phyloP scores from a whole-genome alignment of 2,797 vertebrate species.

The Tragelaphus eurycerus region DNA sequence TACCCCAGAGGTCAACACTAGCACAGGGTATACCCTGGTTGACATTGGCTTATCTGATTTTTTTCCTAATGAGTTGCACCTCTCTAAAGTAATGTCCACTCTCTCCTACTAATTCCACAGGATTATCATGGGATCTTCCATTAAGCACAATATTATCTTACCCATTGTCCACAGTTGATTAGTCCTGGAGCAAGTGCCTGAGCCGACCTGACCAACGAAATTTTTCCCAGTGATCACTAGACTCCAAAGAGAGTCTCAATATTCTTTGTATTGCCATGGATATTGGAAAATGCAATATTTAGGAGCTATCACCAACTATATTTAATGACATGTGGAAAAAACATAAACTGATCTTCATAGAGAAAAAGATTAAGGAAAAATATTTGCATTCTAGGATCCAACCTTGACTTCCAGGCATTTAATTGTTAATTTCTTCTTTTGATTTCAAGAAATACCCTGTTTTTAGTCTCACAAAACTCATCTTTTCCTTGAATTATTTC shows the following conservation, averaged over 20 bases:
- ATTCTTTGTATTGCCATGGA: neutral
- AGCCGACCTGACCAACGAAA: neutral
- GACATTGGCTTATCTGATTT: fast-evolving
- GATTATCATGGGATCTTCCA: neutral
- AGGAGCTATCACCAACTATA: neutral
- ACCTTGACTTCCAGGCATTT: neutral
- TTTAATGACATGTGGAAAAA: neutral
- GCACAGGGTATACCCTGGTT: neutral
- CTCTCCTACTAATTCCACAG: neutral
- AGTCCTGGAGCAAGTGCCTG: neutral
- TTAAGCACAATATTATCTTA: neutral
- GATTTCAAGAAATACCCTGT: neutral
- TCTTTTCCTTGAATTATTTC: neutral
- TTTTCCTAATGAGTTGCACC: neutral
- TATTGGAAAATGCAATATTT: conserved; percentile 8
- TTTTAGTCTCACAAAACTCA: neutral
- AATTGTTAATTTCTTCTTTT: neutral
- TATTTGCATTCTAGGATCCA: neutral
- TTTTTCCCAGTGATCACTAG: neutral
- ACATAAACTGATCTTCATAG: neutral
- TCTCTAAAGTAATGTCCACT: neutral
- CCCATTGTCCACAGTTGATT: neutral
- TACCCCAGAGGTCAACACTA: neutral
- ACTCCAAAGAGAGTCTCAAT: neutral
- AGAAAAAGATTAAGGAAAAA: neutral